Percentiles rank a stretch among this genome's conserved stretches.
These are phyloP conservation scores for Andrena bicolor DNA, from an alignment of 2,888 invertebrate species.

Conservation along the genomic window DNA sequence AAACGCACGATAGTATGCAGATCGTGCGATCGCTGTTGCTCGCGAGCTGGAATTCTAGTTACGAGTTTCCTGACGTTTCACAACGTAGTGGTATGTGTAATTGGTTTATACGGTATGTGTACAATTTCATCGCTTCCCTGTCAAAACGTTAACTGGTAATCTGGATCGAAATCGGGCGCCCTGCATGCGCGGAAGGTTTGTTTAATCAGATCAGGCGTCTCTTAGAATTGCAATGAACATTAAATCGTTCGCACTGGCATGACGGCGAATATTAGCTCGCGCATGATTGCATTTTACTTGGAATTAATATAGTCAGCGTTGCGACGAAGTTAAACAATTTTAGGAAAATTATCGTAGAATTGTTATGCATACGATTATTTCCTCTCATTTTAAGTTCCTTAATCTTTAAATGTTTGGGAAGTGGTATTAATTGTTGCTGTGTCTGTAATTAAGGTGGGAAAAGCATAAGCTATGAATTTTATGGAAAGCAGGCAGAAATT, in stretches of 20 bases:
- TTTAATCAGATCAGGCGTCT: slow-evolving; percentile 15
- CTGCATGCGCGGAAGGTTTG: background rate
- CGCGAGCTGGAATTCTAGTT: slow-evolving; percentile 50
- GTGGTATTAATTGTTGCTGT: no score
- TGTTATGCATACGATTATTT: no score
- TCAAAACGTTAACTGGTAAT: slow-evolving; percentile 35
- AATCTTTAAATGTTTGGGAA: no score
- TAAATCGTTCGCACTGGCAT: slow-evolving; percentile 1
- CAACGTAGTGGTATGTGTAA: slow-evolving; percentile 40
- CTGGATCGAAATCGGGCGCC: slow-evolving; percentile 31
- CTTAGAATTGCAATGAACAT: slow-evolving; percentile 1
- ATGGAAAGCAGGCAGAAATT: no score
- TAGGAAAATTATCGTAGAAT: no score
- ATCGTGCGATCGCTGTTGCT: slow-evolving; percentile 36
- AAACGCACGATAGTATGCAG: slow-evolving; percentile 52
- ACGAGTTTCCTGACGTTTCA: slow-evolving; percentile 48
- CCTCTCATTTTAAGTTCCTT: no score
- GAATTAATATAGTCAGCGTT: background rate
- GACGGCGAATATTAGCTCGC: background rate
- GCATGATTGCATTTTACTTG: background rate
- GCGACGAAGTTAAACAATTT: no score
- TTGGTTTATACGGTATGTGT: slow-evolving; percentile 29
- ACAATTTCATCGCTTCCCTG: slow-evolving; percentile 47
- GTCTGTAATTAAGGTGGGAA: no score
- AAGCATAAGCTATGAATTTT: no score